Base-by-base conservation (phyloP, 2,113 vertebrate genomes). In the Perca fluviatilis region DNA sequence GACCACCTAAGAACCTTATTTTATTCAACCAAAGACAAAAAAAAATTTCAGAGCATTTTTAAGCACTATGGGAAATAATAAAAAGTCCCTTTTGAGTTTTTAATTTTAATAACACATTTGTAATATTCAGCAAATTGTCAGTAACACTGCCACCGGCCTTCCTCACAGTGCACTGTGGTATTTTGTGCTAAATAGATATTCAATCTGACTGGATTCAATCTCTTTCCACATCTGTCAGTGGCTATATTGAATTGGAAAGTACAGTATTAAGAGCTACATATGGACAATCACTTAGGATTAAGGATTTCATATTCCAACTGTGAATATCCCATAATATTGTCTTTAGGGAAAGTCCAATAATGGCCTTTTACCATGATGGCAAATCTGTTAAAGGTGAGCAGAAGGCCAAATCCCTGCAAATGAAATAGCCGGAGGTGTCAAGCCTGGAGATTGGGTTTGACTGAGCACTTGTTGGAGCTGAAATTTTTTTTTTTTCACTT, bases 231-330 rank as follows among this genome's bases (percentile, higher is more conserved):
- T 84, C 80, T 83, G 66, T 80, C 62, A 18, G 58, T 5, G 1
- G n/a, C 57, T 80, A 53, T 47, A 64, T 54, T 84, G 57, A 83
- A 60, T 47, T 53, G 73, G 61, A 82, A 79, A 67, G 33, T 21
- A 43, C 65, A 70, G 33, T 63, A 63, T 67, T 60, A 83, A 83
- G 66, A 79, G 71, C 56, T 19, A 60, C 78, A 81, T 65, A 77
- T 85, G 82, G 82, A 85, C 75, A 73, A 80, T 79, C 50, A 3
- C 10, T 87, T 58, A 67, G 79, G 71, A 85, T 86, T 84, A 86
- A 74, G 81, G 75, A 72, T 80, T 67, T 85, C 60, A 82, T 88
- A 86, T 77, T 77, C n/a, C 50, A 77, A 68, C 66, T 57, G 46
- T 60, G 53, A 78, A 77, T 75, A 79, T 71, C 74, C 30, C 40